A percentile compares a stretch with the other conserved stretches of the same genome.
These are phyloP conservation scores for Ophioninae sp. DNA, from an alignment of 2,888 invertebrate genomes.

Conservation along the genomic window DNA sequence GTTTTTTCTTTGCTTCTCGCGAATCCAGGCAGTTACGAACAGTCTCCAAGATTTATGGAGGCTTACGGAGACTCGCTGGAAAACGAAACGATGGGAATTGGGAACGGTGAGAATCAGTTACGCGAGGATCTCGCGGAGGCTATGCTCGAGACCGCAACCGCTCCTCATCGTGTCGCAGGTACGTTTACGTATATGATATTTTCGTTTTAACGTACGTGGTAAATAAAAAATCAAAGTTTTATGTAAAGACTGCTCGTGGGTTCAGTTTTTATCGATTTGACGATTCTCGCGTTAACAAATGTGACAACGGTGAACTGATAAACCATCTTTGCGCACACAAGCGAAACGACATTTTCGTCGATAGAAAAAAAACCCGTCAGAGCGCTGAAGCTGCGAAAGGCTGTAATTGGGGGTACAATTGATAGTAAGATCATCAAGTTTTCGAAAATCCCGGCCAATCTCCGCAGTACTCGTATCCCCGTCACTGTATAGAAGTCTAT, in stretches of 20 bases:
- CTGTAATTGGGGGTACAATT: background rate
- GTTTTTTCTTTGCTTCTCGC: background rate
- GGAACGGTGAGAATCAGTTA: constrained; percentile 89
- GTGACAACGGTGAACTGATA: background rate
- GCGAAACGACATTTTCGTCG: background rate
- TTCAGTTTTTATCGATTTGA: too few species aligned
- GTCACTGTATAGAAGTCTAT: constrained; percentile 9
- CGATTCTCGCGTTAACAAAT: background rate
- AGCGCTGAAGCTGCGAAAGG: background rate
- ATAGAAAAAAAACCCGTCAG: background rate
- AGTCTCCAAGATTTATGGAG: constrained; percentile 92
- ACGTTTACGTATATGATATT: constrained; percentile 63
- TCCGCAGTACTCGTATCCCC: constrained; percentile 27
- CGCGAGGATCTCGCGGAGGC: constrained; percentile 96
- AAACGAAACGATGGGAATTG: constrained; percentile 77
- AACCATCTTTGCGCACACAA: too few species aligned
- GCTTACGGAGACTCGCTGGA: constrained; percentile 84
- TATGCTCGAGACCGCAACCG: constrained; percentile 91
- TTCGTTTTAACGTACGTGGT: background rate
- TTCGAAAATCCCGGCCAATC: constrained; percentile 11
- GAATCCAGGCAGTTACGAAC: constrained; percentile 91
- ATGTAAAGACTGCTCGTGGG: background rate
- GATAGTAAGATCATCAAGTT: background rate
- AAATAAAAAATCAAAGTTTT: background rate
- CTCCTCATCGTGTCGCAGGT: constrained; percentile 81